A percentile compares a stretch with the other conserved stretches of the same genome.
These are phyloP conservation scores for Saccopteryx leptura DNA, from an alignment of 2,113 vertebrate species.

Conservation along the genomic window DNA sequence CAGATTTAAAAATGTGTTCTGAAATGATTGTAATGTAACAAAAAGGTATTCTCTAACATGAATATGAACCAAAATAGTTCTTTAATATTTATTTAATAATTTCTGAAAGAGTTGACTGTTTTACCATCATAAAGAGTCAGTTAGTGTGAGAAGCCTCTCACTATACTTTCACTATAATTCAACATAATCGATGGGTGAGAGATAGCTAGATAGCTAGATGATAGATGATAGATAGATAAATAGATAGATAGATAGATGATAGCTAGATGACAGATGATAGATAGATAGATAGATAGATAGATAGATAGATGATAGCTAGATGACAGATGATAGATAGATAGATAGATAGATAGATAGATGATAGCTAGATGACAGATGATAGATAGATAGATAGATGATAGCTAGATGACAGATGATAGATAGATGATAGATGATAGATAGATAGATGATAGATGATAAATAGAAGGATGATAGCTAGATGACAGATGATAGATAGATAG, in stretches of 20 bases:
- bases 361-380: no score
- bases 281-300: not conserved
- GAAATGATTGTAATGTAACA: not conserved
- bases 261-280: no score
- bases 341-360: not conserved
- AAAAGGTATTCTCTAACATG: not conserved
- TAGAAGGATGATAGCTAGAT: no score
- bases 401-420: no score
- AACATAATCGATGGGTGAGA: not conserved
- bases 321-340: not conserved
- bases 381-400: no score
- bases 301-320: not conserved
- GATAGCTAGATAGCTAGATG: not conserved
- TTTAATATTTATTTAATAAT: not conserved
- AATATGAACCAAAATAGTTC: not conserved
- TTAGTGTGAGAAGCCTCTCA: not conserved
- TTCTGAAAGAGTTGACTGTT: not conserved
- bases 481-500: no score
- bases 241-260: not conserved
- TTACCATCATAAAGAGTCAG: not conserved
- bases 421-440: no score
- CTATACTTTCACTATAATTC: not conserved
- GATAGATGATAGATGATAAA: no score
- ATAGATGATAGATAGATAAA: not conserved
- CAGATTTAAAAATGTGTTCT: conserved; percentile 14